These are phyloP conservation scores for Sycophila sp. DNA, from an alignment of 1,140 invertebrate genomes.

Conservation along the genomic window DNA sequence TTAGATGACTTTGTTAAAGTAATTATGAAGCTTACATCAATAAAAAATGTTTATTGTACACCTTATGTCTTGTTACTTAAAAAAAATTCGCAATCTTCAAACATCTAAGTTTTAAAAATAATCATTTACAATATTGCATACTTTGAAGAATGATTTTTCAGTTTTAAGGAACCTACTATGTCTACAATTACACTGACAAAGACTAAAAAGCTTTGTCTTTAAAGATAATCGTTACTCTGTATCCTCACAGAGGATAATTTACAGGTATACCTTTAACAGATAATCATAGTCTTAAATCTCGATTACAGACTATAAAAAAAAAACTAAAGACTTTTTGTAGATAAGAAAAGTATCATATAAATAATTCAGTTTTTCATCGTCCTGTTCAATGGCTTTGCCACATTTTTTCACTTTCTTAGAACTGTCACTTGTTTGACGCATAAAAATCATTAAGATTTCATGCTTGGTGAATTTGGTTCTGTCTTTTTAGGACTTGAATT, in stretches of 20 bases:
- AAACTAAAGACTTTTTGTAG: slow-evolving; percentile 23
- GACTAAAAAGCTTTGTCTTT: slow-evolving; percentile 20
- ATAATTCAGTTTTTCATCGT: slow-evolving; percentile 13
- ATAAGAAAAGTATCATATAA: slow-evolving; percentile 23
- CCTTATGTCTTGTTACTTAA: not conserved
- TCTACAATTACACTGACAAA: slow-evolving; percentile 6
- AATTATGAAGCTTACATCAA: not conserved
- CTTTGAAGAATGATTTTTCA: not conserved
- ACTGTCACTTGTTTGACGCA: not conserved
- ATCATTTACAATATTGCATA: slow-evolving; percentile 28
- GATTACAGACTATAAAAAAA: slow-evolving; percentile 29
- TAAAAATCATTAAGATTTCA: slow-evolving; percentile 50
- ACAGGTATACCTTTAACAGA: slow-evolving; percentile 39
- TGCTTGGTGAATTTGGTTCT: slow-evolving; percentile 53
- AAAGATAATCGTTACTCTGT: slow-evolving; percentile 20
- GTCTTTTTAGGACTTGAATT: slow-evolving; percentile 58
- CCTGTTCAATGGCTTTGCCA: not conserved
- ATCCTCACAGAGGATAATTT: slow-evolving; percentile 48
- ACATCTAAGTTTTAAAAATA: slow-evolving; percentile 14
- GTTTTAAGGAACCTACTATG: not conserved
- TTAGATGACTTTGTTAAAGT: not conserved
- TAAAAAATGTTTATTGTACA: slow-evolving; percentile 20
- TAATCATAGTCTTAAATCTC: slow-evolving; percentile 38
- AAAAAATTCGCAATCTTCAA: slow-evolving; percentile 1
- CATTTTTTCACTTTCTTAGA: slow-evolving; percentile 6